Percentiles rank a stretch among this genome's conserved stretches.
phyloP scores from a whole-genome alignment of 2,113 vertebrate species.

The Cyprinus carpio region DNA sequence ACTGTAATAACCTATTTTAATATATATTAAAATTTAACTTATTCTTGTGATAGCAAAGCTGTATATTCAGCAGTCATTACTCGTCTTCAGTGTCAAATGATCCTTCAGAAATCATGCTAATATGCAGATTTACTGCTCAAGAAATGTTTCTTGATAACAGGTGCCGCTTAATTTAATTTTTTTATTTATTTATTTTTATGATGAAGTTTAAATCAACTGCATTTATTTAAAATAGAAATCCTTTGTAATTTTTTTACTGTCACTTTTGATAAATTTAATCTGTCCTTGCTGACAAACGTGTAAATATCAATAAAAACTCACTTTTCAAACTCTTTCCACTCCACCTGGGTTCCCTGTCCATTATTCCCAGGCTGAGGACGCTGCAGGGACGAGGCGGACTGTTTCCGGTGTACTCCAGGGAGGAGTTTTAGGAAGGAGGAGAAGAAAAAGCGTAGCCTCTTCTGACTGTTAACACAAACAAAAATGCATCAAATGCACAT shows the following conservation, averaged over 20 bases:
- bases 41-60: neutral
- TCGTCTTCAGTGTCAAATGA: neutral
- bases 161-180: neutral
- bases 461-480: conserved; percentile 74
- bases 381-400: conserved; percentile 59
- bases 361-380: conserved; percentile 56
- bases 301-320: conserved; percentile 58
- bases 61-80: neutral
- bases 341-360: conserved; percentile 41
- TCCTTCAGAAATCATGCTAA: neutral
- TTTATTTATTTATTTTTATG: neutral
- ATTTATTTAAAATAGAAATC: neutral
- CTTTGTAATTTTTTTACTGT: neutral
- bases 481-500: neutral
- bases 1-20: neutral
- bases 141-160: neutral
- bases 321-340: conserved; percentile 86
- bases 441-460: conserved; percentile 87
- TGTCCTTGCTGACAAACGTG: neutral
- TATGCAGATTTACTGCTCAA: neutral
- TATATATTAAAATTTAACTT: neutral
- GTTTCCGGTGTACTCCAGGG: conserved; percentile 79
- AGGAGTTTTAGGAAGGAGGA: conserved; percentile 85
- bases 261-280: neutral
- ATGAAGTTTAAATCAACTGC: no score